These are phyloP conservation scores for Aythya fuligula DNA, from an alignment of 2,797 vertebrate genomes.

Conservation along the genomic window DNA sequence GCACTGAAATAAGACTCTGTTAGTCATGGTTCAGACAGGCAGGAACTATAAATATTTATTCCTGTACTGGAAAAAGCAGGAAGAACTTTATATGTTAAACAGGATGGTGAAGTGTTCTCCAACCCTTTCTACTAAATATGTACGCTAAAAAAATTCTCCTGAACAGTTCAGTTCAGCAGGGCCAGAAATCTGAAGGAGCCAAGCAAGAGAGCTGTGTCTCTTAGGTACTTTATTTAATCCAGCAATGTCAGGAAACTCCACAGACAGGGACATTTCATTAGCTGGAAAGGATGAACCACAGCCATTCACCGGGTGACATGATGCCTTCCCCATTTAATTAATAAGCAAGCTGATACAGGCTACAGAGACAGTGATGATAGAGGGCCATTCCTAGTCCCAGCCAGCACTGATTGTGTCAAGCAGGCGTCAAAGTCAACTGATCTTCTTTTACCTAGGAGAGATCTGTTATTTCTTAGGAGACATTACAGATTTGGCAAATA, in stretches of 20 bases:
- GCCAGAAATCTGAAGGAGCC: neutral
- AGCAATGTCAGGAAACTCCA: neutral
- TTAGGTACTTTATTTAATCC: neutral
- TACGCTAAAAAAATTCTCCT: neutral
- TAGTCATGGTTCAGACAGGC: neutral
- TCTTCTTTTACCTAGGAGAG: neutral
- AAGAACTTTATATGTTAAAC: neutral
- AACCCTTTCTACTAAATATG: neutral
- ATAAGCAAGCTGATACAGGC: accelerated
- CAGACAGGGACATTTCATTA: neutral
- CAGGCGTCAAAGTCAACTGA: neutral
- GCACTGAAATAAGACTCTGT: neutral
- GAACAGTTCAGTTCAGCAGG: neutral
- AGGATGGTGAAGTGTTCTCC: neutral
- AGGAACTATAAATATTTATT: neutral
- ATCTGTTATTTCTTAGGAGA: neutral
- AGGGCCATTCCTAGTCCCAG: too few species aligned
- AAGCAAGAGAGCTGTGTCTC: accelerated
- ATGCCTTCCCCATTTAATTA: neutral
- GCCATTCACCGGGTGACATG: neutral
- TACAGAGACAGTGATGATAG: too few species aligned
- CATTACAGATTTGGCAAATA: neutral
- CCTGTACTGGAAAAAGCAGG: neutral
- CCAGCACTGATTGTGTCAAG: too few species aligned
- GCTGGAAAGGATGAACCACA: neutral